Evolutionary conservation across 2,113 vertebrate genomes (phyloP), one percentile per base, ranked within the genome.

Genomic region (Microcebus lehilahytsara): DNA sequence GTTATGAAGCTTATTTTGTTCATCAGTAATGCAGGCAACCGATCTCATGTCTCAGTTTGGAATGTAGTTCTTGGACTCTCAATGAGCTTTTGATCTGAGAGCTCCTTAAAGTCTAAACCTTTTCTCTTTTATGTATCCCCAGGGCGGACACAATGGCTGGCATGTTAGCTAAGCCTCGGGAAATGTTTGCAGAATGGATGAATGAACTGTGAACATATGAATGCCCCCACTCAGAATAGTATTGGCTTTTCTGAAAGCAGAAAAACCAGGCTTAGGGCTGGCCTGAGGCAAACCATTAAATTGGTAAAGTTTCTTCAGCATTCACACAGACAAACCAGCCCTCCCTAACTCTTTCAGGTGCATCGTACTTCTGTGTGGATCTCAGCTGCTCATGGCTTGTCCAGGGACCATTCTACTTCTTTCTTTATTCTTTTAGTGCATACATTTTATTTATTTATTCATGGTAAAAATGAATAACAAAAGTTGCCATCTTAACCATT

Each of bases 131-230:
- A 27, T 81, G 6, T 11, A n/a, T 81, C 23, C 32, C n/a, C 16
- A 56, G 34, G 32, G 20, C 20, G 32, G 78, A 2, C 27, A 25
- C 9, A 69, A 30, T 75, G 51, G 1, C 16, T 51, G 30, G 14
- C 14, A 53, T 58, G 34, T 32, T 27, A 79, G 62, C 4, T 72
- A 40, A 89, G 42, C 34, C 20, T 69, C 72, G 81, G 72, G 72
- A 89, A 79, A 60, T 93, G 10, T 89, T 94, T 94, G 60, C 46
- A 81, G 10, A 81, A 30, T 66, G 69, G 25, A 78, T 87, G 32
- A 66, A 86, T 75, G 60, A 77, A 51, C 74, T 66, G 30, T 46
- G 83, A 94, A 42, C 53, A 0, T 58, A 19, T 53, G 25, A 56
- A 92, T 56, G 34, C 3, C 78, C 51, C 4, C 22, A 40, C 6